A percentile compares a stretch with the other conserved stretches of the same genome.
Conservation (phyloP, 2,797 vertebrate genomes). For the Anas georgica region DNA sequence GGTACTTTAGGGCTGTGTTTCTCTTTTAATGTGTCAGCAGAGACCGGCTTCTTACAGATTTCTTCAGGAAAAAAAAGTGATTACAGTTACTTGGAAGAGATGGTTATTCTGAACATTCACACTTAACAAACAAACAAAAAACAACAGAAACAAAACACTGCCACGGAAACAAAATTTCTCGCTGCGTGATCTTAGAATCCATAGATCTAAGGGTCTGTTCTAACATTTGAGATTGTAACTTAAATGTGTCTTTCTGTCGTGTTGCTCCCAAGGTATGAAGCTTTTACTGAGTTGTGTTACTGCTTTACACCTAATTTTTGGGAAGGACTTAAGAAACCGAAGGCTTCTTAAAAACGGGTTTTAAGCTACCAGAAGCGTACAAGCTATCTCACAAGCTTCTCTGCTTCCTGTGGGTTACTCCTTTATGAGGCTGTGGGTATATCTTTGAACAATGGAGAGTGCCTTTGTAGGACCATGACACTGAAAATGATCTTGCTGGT, state of each 20-base stretch:
- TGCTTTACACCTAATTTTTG: background rate
- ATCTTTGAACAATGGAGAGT: background rate
- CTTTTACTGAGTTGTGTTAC: background rate
- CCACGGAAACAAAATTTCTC: background rate
- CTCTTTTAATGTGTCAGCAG: background rate
- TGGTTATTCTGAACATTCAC: background rate
- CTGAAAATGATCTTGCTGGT: background rate
- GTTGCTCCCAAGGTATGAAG: background rate
- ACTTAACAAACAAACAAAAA: background rate
- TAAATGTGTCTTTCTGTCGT: background rate
- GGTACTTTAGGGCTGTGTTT: background rate
- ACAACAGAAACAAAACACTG: background rate
- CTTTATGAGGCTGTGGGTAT: background rate
- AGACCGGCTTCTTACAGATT: background rate
- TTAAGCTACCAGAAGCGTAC: background rate
- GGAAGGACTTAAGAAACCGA: background rate
- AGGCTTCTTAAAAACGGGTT: background rate
- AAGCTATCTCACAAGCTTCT: background rate
- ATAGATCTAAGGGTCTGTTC: background rate
- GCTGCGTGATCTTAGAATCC: background rate
- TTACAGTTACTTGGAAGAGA: background rate
- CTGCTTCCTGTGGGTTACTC: background rate
- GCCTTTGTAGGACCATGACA: background rate
- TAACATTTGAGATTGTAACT: background rate
- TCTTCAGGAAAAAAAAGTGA: background rate